Evolutionary conservation across 2,113 vertebrate species (phyloP).

Genomic region (Xiphorhynchus elegans): DNA sequence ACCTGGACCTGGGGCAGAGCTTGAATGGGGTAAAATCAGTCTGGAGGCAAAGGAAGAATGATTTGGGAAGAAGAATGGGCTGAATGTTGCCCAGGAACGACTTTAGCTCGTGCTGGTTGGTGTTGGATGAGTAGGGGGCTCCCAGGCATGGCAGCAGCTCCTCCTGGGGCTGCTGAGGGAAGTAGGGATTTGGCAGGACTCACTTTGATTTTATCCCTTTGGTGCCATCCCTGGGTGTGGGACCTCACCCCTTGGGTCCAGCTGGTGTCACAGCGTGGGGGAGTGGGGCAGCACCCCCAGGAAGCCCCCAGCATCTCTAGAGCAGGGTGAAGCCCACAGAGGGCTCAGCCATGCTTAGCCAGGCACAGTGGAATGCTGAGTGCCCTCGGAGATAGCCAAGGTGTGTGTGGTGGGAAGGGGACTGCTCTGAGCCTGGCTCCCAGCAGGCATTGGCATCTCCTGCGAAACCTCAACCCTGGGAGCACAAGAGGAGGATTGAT

Average conservation of each 20-base stretch:
- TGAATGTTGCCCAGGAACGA: neutral
- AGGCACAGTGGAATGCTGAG: rapidly evolving
- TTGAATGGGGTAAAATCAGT: neutral
- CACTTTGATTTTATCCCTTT: neutral
- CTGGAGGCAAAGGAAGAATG: neutral
- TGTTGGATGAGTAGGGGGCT: neutral
- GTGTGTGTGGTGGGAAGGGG: neutral
- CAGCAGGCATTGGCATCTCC: neutral
- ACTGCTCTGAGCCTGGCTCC: rapidly evolving
- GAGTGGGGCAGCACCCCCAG: rapidly evolving
- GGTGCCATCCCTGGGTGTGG: neutral
- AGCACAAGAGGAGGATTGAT: neutral
- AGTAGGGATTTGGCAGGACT: neutral
- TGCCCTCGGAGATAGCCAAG: neutral
- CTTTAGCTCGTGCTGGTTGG: neutral
- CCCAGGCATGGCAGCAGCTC: neutral
- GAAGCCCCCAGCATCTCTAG: neutral
- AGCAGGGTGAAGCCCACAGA: rapidly evolving
- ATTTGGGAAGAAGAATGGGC: neutral
- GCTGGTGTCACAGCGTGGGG: neutral
- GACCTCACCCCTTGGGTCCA: neutral
- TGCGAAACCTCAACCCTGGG: neutral
- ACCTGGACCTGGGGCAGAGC: neutral
- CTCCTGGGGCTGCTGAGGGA: neutral
- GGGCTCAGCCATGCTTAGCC: neutral